Evolutionary conservation across 2,888 invertebrate genomes (phyloP), one percentile per base, ranked within the genome.

Genomic region (Epirrhoe alternata): DNA sequence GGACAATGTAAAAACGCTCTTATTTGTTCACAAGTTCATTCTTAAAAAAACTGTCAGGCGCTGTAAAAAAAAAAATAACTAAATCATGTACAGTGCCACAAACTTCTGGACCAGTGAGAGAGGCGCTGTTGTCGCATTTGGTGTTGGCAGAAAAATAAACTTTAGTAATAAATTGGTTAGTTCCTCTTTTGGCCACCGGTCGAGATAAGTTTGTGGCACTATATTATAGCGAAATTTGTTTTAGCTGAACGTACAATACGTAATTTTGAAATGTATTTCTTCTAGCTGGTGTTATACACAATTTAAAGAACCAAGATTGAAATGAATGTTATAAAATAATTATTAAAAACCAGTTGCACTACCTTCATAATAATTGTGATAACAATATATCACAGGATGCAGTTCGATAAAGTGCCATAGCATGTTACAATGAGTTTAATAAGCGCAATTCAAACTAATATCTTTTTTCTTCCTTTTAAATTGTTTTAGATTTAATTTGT

Each of bases 391-490:
- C 52, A 67, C 66, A 70, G 72, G 68, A 72, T 68, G 61, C 68
- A 61, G 59, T 66, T 63, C 8, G 63, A 70, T 66, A 70, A 24
- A 66, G 71, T 73, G 74, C 70, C 72, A 75, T 69, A 64, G 47
- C 42, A 61, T 50, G 59, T 68, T 14, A 49, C 61, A 51, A 10
- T 57, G 55, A 59, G n/a, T 47, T 51, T 61, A 42, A 42, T 14
- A 55, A 56, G 55, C 56, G 59, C 61, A 66, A 51, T 63, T 60
- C n/a, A 55, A 57, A n/a, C n/a, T n/a, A n/a, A n/a, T 65, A 52
- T 38, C 16, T 10, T 58, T 3, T 24, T 56, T 59, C n/a, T 57
- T 68, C 50, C 57, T 61, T 61, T 54, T 61, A 67, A 33, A 66
- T 68, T 64, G 59, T 66, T 58, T 64, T 69, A 71, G 62, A 35